Base-by-base conservation (phyloP, 1,140 invertebrate species). In the Bicyclus anynana region DNA sequence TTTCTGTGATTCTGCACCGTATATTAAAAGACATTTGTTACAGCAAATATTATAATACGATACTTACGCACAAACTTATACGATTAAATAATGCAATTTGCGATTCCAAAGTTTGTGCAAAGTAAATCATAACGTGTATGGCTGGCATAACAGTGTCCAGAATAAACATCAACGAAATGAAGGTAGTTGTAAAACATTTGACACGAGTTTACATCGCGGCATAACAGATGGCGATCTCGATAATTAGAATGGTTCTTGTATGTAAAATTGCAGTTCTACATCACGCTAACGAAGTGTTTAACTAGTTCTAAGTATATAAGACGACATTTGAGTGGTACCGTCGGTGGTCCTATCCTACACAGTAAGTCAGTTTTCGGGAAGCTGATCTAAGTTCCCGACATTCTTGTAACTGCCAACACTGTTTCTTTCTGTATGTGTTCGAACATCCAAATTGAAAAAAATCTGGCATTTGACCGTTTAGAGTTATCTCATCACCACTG, bases 401-500 rank as follows among this genome's bases (percentile, higher is more conserved):
- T n/a, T 40, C 51, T 48, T 21, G 50, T 56, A 59, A 58, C 53
- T 57, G 51, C 57, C 62, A 77, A 80, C 74, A 80, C 74, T 69
- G 49, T 53, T 40, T 66, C 62, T 63, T 59, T 59, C 76, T 72
- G 37, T 62, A 63, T 66, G 71, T 77, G 74, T 80, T 77, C 74
- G 63, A 61, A 76, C 16, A 67, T 46, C 55, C 52, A 46, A 66
- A 72, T 68, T 55, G 23, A 72, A 75, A 80, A 80, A 77, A 70
- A 56, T 56, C 47, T 62, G 58, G 58, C 50, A 57, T 49, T 62
- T 83, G 77, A 83, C 77, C 75, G 66, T 80, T 75, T 78, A 83
- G 76, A 79, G 80, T 76, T 60, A 42, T 74, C 80, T 80, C 80
- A 80, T 75, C 74, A 67, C 72, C 65, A 80, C 80, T 83, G 72